A percentile compares a stretch with the other conserved stretches of the same genome.
phyloP scores from a whole-genome alignment of 2,888 invertebrate species.

The Dynastes hyllus region DNA sequence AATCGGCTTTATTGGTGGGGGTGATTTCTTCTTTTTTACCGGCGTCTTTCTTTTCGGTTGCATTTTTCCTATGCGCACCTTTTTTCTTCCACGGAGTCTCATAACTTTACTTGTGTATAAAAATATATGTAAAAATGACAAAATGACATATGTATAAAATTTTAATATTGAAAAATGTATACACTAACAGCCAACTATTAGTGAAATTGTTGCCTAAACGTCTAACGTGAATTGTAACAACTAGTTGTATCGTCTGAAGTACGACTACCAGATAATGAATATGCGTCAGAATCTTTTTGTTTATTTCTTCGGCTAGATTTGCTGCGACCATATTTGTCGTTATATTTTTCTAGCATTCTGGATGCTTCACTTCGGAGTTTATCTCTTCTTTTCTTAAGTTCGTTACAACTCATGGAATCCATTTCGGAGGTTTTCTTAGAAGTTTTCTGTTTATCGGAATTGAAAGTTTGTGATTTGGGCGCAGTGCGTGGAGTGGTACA shows the following conservation, averaged over 20 bases:
- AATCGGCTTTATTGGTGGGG: not conserved
- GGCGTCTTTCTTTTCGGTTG: not conserved
- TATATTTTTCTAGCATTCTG: not conserved
- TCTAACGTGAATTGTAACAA: not conserved
- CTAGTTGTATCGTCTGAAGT: not conserved
- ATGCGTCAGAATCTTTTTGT: not conserved
- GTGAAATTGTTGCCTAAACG: not conserved
- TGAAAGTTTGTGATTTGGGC: not conserved
- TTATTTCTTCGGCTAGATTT: not conserved
- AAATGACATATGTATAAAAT: not conserved
- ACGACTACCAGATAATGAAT: not conserved
- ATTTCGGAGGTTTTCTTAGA: not conserved
- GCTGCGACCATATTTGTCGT: not conserved
- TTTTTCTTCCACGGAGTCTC: constrained; percentile 11
- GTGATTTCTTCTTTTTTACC: not conserved
- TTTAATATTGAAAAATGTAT: constrained; percentile 11
- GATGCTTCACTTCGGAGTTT: not conserved
- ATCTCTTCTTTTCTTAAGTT: not conserved
- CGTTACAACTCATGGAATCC: not conserved
- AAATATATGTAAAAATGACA: constrained; percentile 14
- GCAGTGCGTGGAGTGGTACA: constrained; percentile 1
- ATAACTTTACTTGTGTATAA: constrained; percentile 10
- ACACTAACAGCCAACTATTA: constrained; percentile 4
- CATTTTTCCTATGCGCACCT: not conserved
- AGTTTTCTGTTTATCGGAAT: not conserved